These are phyloP conservation scores for Epicampocera succincta DNA, from an alignment of 2,888 invertebrate species.

Conservation along the genomic window DNA sequence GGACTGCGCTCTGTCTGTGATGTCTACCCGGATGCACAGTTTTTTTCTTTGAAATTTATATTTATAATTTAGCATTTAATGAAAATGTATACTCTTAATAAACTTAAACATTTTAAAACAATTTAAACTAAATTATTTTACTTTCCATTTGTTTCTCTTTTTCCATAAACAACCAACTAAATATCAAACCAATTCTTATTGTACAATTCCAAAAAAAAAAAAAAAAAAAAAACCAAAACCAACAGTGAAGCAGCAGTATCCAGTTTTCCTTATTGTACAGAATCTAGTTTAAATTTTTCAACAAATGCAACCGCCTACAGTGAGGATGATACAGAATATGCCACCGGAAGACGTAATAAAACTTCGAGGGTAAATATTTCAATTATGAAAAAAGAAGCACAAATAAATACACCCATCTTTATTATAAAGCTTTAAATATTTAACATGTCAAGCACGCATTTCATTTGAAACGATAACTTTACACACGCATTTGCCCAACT, in stretches of 20 bases:
- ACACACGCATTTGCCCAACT: too few relatives aligned
- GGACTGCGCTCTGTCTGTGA: constrained; percentile 42
- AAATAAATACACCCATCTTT: background rate
- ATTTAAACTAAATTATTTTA: constrained; percentile 63
- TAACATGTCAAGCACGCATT: constrained; percentile 11
- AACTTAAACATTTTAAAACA: constrained; percentile 42
- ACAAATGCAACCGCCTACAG: constrained; percentile 85
- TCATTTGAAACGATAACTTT: too few relatives aligned
- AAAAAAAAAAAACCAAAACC: constrained; percentile 36
- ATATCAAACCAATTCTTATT: constrained; percentile 44
- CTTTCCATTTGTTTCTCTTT: constrained; percentile 64
- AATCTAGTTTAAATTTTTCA: constrained; percentile 85
- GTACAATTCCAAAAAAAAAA: constrained; percentile 28
- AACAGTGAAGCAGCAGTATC: constrained; percentile 82
- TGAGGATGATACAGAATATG: constrained; percentile 89
- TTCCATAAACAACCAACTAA: constrained; percentile 60
- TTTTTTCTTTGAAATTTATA: constrained; percentile 13
- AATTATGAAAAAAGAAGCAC: constrained; percentile 61
- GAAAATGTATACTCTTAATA: constrained; percentile 32
- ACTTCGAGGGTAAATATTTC: constrained; percentile 85
- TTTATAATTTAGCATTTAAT: constrained; percentile 1
- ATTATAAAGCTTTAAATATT: constrained; percentile 25
- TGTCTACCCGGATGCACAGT: constrained; percentile 19
- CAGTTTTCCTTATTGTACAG: constrained; percentile 82
- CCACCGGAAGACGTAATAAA: constrained; percentile 87